These are phyloP conservation scores for Brachyhypopomus occidentalis DNA, from an alignment of 2,113 vertebrate species.

Conservation along the genomic window DNA sequence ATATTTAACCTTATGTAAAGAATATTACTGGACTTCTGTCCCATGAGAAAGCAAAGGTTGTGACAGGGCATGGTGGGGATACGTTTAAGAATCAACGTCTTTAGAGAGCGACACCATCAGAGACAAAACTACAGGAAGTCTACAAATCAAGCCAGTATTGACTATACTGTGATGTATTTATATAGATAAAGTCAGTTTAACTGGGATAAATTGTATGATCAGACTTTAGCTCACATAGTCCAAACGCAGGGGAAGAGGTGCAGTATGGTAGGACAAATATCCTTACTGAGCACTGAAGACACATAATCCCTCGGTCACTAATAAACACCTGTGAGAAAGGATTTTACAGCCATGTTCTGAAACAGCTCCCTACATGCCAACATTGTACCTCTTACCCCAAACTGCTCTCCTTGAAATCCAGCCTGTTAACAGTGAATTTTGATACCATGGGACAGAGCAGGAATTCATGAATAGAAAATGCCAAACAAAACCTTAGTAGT, in stretches of 20 bases:
- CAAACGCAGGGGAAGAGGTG: background rate
- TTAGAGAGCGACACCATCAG: background rate
- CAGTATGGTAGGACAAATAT: background rate
- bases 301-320: background rate
- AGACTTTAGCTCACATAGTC: background rate
- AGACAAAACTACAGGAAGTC: too few relatives aligned
- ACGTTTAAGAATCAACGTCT: background rate
- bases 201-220: background rate
- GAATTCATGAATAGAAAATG: background rate
- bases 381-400: background rate
- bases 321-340: background rate
- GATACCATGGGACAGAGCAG: background rate
- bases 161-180: too few relatives aligned
- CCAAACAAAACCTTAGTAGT: background rate
- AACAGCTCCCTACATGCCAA: background rate
- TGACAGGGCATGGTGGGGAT: too few relatives aligned
- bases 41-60: background rate
- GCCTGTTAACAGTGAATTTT: slow-evolving; percentile 6
- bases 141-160: too few relatives aligned
- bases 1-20: slow-evolving; percentile 42
- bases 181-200: background rate
- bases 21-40: slow-evolving; percentile 57
- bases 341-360: background rate
- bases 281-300: background rate
- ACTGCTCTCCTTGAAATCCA: background rate